Base-by-base conservation (phyloP, 2,888 invertebrate species). In the Cryptops parisi region DNA sequence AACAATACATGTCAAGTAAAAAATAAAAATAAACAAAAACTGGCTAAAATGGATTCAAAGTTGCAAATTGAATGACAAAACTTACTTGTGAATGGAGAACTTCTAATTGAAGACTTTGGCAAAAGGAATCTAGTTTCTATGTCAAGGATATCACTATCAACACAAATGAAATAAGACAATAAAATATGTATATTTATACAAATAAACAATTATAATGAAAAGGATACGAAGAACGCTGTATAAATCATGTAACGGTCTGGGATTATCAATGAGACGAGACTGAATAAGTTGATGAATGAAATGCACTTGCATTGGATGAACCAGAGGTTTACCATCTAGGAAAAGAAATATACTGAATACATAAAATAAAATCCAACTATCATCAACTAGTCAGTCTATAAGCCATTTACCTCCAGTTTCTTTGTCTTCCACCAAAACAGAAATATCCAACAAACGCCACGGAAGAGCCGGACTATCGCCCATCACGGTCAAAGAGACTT, bases 281-380 rank as follows among this genome's bases (percentile, higher is more conserved):
- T 98, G 98, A 1, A 93, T 82, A 25, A 97, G 77, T 63, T 93
- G 88, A 63, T 96, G 93, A 52, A 98, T 82, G 72, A 89, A 94
- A 54, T 70, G 66, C 17, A 74, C 64, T 75, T 96, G 97, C 6
- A 94, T 75, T 3, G 85, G 82, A 73, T 98, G 98, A 2, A 97
- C 96, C 54, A 99, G 74, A 0, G 89, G 80, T 70, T 91, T 91
- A 15, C 97, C 97, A 77, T 93, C 93, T 79, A 66, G 4, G 71
- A 71, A 55, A 52, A 58, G 58, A 51, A 57, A 46, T 26, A 24
- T 19, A 53, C 45, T 40, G n/a, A 65, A 62, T 54, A 65, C 63
- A 44, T 19, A 48, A 54, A 56, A 44, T 50, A 46, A 47, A 19
- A 47, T 25, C 21, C n/a, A 33, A 40, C 40, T 17, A 40, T 15